Base-by-base conservation (phyloP, 2,797 vertebrate genomes). In the Pteronotus mesoamericanus region DNA sequence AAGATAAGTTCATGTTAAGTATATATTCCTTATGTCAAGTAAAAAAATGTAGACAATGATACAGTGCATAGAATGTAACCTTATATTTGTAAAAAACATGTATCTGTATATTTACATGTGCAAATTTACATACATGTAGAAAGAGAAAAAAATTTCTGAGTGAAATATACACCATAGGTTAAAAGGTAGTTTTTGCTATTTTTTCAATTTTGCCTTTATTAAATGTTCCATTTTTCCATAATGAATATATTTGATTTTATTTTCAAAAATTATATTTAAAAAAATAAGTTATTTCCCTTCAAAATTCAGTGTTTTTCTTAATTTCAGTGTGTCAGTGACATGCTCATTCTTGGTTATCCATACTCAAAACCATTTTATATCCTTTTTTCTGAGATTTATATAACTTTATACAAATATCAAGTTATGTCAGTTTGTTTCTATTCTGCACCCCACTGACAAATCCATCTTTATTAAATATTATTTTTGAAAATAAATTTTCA, bases 161-260 rank as follows among this genome's bases (percentile, higher is more conserved):
- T 57, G 0, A 48, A 48, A 9, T 46, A 57, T 21, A 44, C 3
- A 39, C 0, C 9, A 55, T 21, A 59, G 32, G 32, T 14, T n/a
- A 22, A 18, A 86, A 34, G 69, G 8, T 71, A 51, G 55, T 46
- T 94, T 91, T 84, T 66, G n/a, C 1, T 69, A 34, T 75, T 66
- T 93, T 89, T 95, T 82, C 51, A 80, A 42, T 4, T 93, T 83
- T 72, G 29, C 77, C 14, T 82, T 82, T 82, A 87, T 80, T 75
- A 16, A 32, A 32, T 44, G 96, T 85, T 61, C 18, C 2, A 55
- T 46, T 51, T 75, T 78, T 86, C 19, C 34, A 46, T n/a, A 59
- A 53, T 68, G 44, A 72, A 2, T 48, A 1, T 53, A 75, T 57
- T 86, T 94, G 32, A 11, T 46, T 89, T 86, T 89, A 29, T 53